These are phyloP conservation scores for Canis aureus DNA, from an alignment of 2,113 vertebrate species.

Conservation along the genomic window DNA sequence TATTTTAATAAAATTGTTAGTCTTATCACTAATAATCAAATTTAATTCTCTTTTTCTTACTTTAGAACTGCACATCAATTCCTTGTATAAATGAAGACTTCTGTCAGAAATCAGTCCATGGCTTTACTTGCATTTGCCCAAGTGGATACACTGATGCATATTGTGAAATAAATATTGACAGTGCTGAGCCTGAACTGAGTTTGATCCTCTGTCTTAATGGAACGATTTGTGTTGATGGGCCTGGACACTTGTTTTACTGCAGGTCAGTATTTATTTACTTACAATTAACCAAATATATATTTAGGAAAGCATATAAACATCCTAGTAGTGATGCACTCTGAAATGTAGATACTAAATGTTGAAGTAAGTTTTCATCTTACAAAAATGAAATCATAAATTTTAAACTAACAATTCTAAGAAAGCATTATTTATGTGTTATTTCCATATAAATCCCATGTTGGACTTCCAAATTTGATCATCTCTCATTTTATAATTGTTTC, in stretches of 20 bases:
- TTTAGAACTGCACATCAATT: slow-evolving; percentile 88
- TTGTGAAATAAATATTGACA: slow-evolving; percentile 88
- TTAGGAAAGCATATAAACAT: neutral
- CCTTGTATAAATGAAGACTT: slow-evolving; percentile 89
- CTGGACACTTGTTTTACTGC: slow-evolving; percentile 77
- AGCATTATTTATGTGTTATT: neutral
- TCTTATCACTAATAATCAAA: neutral
- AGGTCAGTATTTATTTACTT: slow-evolving; percentile 80
- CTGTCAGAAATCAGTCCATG: slow-evolving; percentile 87
- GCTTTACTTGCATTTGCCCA: slow-evolving; percentile 89
- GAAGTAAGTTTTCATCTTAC: neutral
- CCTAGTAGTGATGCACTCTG: neutral
- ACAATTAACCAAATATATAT: neutral
- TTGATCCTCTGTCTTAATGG: slow-evolving; percentile 72
- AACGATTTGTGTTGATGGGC: slow-evolving; percentile 75
- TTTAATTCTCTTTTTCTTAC: slow-evolving; percentile 36
- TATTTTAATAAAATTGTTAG: neutral
- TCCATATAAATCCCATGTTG: neutral
- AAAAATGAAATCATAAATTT: neutral
- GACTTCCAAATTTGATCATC: neutral
- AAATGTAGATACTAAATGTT: neutral
- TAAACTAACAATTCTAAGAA: neutral
- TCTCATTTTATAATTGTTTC: neutral
- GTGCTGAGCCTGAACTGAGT: slow-evolving; percentile 14
- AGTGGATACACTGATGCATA: slow-evolving; percentile 87